Conservation (phyloP, 1,140 invertebrate species). For the Leptinotarsa defecta region DNA sequence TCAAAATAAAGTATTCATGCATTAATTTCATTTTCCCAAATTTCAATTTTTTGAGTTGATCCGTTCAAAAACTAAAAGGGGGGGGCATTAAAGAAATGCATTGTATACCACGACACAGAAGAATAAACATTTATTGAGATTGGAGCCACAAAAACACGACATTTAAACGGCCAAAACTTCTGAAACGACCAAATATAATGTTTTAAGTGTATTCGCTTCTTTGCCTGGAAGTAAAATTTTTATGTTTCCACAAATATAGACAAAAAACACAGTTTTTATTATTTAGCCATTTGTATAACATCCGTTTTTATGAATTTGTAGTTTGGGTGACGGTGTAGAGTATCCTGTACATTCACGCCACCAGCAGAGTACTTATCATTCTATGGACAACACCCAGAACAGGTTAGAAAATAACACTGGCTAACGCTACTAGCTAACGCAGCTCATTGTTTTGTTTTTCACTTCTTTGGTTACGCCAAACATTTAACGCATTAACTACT, state of each 20-base stretch:
- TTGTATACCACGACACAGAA: too few species aligned
- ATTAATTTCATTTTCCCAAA: too few species aligned
- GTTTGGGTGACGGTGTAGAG: constrained; percentile 85
- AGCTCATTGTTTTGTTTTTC: constrained; percentile 19
- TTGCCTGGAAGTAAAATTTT: neutral
- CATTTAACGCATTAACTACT: constrained; percentile 5
- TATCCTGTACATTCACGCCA: constrained; percentile 80
- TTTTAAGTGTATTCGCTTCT: too few species aligned
- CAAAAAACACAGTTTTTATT: constrained; percentile 2
- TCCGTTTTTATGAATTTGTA: constrained; percentile 59
- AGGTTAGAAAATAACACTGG: constrained; percentile 68
- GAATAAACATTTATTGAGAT: too few species aligned
- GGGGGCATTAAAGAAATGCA: too few species aligned
- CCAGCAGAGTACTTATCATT: constrained; percentile 77
- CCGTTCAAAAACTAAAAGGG: too few species aligned
- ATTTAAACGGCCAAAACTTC: too few species aligned
- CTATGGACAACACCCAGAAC: constrained; percentile 85
- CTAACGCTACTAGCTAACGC: constrained; percentile 30
- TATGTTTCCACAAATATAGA: neutral
- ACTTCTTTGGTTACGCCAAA: constrained; percentile 3
- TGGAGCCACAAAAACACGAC: too few species aligned
- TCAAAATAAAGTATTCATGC: too few species aligned
- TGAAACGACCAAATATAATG: too few species aligned
- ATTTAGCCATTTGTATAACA: constrained; percentile 15
- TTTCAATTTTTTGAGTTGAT: too few species aligned